Evolutionary conservation across 2,113 vertebrate species (phyloP).

Genomic region (Bostrychus sinensis): DNA sequence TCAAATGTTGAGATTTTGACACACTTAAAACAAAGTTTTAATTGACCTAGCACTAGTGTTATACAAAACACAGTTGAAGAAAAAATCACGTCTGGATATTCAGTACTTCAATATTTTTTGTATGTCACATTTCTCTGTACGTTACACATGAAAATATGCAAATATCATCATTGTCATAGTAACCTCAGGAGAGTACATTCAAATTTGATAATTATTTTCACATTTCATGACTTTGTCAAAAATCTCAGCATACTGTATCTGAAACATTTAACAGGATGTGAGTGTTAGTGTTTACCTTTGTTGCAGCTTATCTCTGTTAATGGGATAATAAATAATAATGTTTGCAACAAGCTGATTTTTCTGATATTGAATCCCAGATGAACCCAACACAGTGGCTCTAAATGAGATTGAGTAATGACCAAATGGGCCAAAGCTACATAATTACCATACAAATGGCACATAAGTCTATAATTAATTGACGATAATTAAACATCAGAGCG

Average conservation of each 20-base stretch:
- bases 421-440: slow-evolving; percentile 52
- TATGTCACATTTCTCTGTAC: no score
- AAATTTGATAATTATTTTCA: no score
- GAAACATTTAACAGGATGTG: no score
- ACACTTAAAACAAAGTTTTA: no score
- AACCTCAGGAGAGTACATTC: no score
- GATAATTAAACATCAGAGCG: slow-evolving; percentile 62
- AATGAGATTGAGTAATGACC: slow-evolving; percentile 53
- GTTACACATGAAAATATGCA: no score
- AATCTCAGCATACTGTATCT: not conserved
- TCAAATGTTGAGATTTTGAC: no score
- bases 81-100: no score
- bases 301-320: slow-evolving; percentile 13
- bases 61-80: no score
- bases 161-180: no score
- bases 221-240: not conserved
- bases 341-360: slow-evolving; percentile 49
- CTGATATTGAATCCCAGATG: slow-evolving; percentile 30
- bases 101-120: no score
- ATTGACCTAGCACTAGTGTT: no score
- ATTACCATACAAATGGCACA: slow-evolving; percentile 65
- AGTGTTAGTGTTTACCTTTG: not conserved
- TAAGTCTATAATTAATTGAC: slow-evolving; percentile 58
- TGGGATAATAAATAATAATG: slow-evolving; percentile 21
- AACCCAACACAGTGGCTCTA: slow-evolving; percentile 30